These are phyloP conservation scores for Conger conger DNA, from an alignment of 2,113 vertebrate genomes.

Conservation along the genomic window DNA sequence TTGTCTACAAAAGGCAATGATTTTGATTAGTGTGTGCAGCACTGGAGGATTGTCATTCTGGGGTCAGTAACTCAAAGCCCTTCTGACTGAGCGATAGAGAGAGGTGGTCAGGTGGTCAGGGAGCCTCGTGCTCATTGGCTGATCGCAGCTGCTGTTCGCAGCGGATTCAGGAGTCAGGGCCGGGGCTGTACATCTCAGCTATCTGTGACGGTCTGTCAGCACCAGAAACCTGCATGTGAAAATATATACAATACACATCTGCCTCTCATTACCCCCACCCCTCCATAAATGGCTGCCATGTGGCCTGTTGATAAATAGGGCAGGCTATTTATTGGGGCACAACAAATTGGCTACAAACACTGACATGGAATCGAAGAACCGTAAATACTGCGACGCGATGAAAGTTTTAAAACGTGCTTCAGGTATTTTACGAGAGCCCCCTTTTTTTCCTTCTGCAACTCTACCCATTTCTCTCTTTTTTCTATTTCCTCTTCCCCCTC, in stretches of 20 bases:
- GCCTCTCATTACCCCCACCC: constrained; percentile 82
- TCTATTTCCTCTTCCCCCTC: constrained; percentile 39
- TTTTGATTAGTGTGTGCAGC: constrained; percentile 50
- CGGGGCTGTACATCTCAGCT: constrained; percentile 58
- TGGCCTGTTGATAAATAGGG: constrained; percentile 79
- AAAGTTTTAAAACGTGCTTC: constrained; percentile 72
- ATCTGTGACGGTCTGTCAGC: constrained; percentile 68
- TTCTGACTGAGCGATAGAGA: too few species aligned
- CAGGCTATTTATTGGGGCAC: constrained; percentile 80
- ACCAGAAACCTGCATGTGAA: constrained; percentile 72
- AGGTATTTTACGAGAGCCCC: constrained; percentile 68
- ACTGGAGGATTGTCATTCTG: constrained; percentile 13
- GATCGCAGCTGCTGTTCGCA: constrained; percentile 63
- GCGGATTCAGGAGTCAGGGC: constrained; percentile 56
- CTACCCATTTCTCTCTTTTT: constrained; percentile 60
- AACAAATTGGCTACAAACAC: constrained; percentile 78
- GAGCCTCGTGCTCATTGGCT: constrained; percentile 55
- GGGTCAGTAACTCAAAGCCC: constrained; percentile 20
- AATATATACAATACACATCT: constrained; percentile 78
- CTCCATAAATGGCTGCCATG: constrained; percentile 82
- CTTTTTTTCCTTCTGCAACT: constrained; percentile 60
- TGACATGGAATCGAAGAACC: constrained; percentile 77
- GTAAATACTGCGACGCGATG: constrained; percentile 69
- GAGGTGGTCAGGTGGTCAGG: too few species aligned
- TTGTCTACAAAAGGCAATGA: constrained; percentile 22